phyloP scores from a whole-genome alignment of 2,797 vertebrate species.

The Pachyuromys duprasi region DNA sequence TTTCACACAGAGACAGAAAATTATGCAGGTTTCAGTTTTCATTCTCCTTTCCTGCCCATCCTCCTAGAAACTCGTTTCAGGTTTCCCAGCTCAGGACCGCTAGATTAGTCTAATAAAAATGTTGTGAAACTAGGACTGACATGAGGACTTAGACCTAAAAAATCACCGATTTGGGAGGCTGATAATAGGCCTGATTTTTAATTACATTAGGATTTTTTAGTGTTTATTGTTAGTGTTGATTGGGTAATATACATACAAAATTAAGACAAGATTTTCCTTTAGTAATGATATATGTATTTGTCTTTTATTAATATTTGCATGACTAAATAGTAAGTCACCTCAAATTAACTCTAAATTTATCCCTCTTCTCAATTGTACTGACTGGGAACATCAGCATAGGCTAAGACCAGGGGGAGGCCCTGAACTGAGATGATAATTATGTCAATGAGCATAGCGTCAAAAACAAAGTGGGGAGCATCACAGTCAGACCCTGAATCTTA shows the following conservation, averaged over 20 bases:
- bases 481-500: not conserved
- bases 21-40: conserved; percentile 60
- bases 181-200: not conserved
- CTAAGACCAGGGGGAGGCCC: not conserved
- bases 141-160: conserved; percentile 22
- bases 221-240: conserved; percentile 35
- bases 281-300: not conserved
- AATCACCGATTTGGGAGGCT: not conserved
- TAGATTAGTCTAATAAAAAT: conserved; percentile 33
- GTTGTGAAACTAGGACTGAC: not conserved
- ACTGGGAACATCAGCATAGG: not conserved
- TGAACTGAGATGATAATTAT: not conserved
- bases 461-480: not conserved
- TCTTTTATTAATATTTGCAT: conserved; percentile 25
- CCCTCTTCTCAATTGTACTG: not conserved
- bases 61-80: conserved; percentile 14
- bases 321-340: not conserved
- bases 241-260: conserved; percentile 19
- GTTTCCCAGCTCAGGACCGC: conserved; percentile 2
- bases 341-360: conserved; percentile 26
- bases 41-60: not conserved
- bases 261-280: not conserved
- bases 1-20: conserved; percentile 48
- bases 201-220: conserved; percentile 19
- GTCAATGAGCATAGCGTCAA: not conserved